phyloP scores from a whole-genome alignment of 2,797 vertebrate species.

The Setipinna tenuifilis region DNA sequence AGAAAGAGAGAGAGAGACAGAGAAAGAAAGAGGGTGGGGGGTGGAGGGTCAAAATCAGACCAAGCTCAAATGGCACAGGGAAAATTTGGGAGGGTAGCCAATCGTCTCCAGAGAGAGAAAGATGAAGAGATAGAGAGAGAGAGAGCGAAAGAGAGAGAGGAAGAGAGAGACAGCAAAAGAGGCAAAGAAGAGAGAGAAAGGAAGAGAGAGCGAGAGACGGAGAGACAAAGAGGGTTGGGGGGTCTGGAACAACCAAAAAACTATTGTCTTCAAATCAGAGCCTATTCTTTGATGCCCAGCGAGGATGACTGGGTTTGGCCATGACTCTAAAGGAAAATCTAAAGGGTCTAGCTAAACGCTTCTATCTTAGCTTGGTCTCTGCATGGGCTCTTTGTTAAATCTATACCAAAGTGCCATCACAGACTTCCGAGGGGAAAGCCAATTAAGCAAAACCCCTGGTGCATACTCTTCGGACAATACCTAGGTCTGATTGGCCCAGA shows the following conservation, averaged over 20 bases:
- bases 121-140: too few relatives aligned
- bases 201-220: background rate
- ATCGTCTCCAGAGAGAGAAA: too few relatives aligned
- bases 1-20: background rate
- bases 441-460: background rate
- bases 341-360: too few relatives aligned
- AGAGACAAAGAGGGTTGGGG: too few relatives aligned
- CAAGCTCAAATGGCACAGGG: too few relatives aligned
- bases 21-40: too few relatives aligned
- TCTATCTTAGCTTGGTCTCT: background rate
- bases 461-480: background rate
- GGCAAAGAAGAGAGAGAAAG: too few relatives aligned
- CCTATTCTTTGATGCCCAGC: background rate
- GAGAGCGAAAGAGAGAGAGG: too few relatives aligned
- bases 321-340: background rate
- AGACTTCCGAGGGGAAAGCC: background rate
- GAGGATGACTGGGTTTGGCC: background rate
- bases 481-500: background rate
- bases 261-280: background rate
- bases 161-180: too few relatives aligned
- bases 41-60: too few relatives aligned
- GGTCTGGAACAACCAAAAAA: background rate
- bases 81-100: too few relatives aligned
- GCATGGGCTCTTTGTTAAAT: background rate
- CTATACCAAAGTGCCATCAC: background rate